phyloP scores from a whole-genome alignment of 2,113 vertebrate species.

The Saiga tatarica region DNA sequence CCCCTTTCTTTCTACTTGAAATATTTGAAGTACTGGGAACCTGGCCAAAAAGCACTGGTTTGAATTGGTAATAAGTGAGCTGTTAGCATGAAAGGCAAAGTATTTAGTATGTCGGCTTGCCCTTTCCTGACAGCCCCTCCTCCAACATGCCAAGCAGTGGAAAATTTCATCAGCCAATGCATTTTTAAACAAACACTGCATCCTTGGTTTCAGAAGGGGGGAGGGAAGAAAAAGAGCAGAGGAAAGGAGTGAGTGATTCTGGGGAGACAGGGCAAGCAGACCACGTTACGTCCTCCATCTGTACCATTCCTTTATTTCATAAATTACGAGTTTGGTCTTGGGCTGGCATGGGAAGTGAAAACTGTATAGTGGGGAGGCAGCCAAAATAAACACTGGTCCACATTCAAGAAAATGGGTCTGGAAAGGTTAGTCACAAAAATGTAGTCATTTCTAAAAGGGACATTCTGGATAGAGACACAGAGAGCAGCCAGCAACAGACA shows the following conservation, averaged over 20 bases:
- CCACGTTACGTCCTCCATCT: constrained; percentile 69
- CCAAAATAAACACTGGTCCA: constrained; percentile 80
- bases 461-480: constrained; percentile 62
- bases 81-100: constrained; percentile 56
- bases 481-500: constrained; percentile 69
- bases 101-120: constrained; percentile 39
- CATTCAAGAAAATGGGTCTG: constrained; percentile 80
- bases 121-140: constrained; percentile 60
- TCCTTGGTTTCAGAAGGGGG: constrained; percentile 64
- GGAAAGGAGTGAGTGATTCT: constrained; percentile 59
- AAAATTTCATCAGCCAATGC: constrained; percentile 68
- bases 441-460: constrained; percentile 75
- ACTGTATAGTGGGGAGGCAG: constrained; percentile 72
- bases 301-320: constrained; percentile 61
- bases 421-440: constrained; percentile 79
- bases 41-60: constrained; percentile 63
- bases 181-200: constrained; percentile 78
- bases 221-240: background rate
- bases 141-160: constrained; percentile 53
- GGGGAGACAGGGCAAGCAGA: constrained; percentile 67
- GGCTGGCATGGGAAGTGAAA: constrained; percentile 72
- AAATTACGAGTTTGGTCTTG: constrained; percentile 79
- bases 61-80: constrained; percentile 47
- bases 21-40: constrained; percentile 49
- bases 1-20: constrained; percentile 52